Evolutionary conservation across 2,797 vertebrate species (phyloP).

Genomic region (Sebastes wilsoni): DNA sequence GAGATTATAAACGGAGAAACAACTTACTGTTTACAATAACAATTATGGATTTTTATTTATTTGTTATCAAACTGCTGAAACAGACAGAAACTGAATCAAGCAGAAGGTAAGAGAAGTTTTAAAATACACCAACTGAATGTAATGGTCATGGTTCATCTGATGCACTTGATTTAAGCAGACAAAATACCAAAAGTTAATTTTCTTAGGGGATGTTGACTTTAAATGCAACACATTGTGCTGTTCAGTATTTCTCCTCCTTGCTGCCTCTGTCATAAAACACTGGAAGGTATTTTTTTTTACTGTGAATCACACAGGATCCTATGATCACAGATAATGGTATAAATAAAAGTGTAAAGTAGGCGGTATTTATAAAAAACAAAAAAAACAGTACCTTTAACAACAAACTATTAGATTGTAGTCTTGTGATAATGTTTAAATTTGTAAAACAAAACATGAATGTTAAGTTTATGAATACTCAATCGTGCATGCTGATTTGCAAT

Average conservation of each 20-base stretch:
- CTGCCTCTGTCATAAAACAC: not conserved
- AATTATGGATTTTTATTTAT: not conserved
- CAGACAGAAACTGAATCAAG: not conserved
- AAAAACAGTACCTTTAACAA: no score
- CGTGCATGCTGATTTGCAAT: not conserved
- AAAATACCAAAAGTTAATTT: not conserved
- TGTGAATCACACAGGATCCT: not conserved
- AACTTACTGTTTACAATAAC: not conserved
- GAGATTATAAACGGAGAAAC: not conserved
- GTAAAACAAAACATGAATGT: no score
- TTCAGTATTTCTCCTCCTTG: not conserved
- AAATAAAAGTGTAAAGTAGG: not conserved
- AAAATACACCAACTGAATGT: not conserved
- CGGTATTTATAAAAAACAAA: no score
- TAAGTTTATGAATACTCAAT: not conserved
- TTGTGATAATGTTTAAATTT: no score
- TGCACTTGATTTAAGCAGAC: not conserved
- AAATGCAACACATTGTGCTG: not conserved
- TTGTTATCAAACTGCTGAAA: not conserved
- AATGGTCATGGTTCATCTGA: not conserved
- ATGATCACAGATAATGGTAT: not conserved
- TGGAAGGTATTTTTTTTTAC: not conserved
- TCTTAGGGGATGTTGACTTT: not conserved
- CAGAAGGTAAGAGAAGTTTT: not conserved
- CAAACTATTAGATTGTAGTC: no score